phyloP scores from a whole-genome alignment of 2,888 invertebrate genomes.

The Trilocha varians region DNA sequence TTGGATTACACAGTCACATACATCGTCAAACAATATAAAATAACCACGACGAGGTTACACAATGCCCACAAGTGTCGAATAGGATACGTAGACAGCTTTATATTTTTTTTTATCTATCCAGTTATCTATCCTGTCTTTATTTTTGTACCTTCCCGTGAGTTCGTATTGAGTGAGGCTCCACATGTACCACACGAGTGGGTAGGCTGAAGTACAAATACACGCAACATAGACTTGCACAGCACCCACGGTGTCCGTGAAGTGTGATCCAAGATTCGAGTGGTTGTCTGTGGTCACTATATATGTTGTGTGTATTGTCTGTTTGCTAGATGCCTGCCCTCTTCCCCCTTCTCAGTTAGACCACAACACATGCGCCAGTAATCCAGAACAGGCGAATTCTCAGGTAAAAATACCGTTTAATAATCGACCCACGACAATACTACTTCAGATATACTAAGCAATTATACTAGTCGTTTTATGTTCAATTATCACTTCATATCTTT shows the following conservation, averaged over 20 bases:
- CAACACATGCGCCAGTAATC: slow-evolving; percentile 84
- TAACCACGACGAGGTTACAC: slow-evolving; percentile 2
- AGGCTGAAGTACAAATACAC: slow-evolving; percentile 65
- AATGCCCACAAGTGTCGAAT: slow-evolving; percentile 1
- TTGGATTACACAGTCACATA: slow-evolving; percentile 73
- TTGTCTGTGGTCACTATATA: slow-evolving; percentile 75
- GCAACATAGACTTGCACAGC: slow-evolving; percentile 64
- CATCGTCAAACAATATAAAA: slow-evolving; percentile 31
- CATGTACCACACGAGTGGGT: slow-evolving; percentile 41
- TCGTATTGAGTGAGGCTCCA: slow-evolving; percentile 19
- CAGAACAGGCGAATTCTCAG: slow-evolving; percentile 81
- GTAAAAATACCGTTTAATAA: slow-evolving; percentile 75
- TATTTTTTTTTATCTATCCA: slow-evolving; percentile 61
- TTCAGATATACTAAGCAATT: slow-evolving; percentile 68
- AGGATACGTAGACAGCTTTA: slow-evolving; percentile 25
- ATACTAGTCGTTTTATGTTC: slow-evolving; percentile 64
- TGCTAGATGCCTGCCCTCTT: slow-evolving; percentile 96
- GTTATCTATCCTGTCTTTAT: slow-evolving; percentile 64
- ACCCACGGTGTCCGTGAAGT: slow-evolving; percentile 63
- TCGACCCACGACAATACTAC: slow-evolving; percentile 66
- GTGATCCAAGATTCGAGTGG: slow-evolving; percentile 71
- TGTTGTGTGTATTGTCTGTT: slow-evolving; percentile 90
- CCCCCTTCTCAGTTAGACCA: slow-evolving; percentile 89
- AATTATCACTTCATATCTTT: slow-evolving; percentile 65
- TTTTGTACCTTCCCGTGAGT: slow-evolving; percentile 30